These are phyloP conservation scores for Lepus timidus DNA, from an alignment of 2,113 vertebrate genomes.

Conservation along the genomic window DNA sequence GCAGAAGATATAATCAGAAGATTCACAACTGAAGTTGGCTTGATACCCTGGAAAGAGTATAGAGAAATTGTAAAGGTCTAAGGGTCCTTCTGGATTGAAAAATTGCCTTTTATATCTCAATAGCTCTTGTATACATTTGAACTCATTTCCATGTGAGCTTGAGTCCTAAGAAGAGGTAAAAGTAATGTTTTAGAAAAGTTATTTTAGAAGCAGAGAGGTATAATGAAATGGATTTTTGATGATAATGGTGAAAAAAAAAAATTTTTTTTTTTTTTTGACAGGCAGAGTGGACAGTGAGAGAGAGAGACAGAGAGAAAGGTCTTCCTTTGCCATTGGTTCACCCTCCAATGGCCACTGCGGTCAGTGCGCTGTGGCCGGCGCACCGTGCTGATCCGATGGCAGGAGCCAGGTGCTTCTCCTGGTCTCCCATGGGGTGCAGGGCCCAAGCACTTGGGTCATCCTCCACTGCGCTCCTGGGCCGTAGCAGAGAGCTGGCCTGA, in stretches of 20 bases:
- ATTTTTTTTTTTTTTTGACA: background rate
- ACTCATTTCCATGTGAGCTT: slow-evolving; percentile 1
- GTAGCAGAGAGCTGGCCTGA: too few relatives aligned
- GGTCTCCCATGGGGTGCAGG: too few relatives aligned
- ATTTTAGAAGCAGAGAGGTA: slow-evolving; percentile 46
- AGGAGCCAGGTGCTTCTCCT: too few relatives aligned
- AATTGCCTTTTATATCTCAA: background rate
- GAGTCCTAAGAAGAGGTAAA: background rate
- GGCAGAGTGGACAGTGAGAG: too few relatives aligned
- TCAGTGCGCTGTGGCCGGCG: too few relatives aligned
- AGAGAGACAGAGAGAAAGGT: too few relatives aligned
- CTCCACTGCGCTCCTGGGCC: too few relatives aligned
- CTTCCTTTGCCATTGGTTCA: too few relatives aligned
- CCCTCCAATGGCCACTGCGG: too few relatives aligned
- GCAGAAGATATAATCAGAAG: background rate
- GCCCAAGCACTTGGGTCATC: too few relatives aligned
- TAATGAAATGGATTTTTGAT: slow-evolving; percentile 43
- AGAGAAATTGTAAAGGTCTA: background rate
- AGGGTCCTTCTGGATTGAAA: background rate
- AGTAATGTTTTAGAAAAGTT: slow-evolving; percentile 43
- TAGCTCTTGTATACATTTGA: background rate
- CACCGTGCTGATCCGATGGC: too few relatives aligned
- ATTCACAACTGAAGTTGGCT: background rate
- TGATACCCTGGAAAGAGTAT: background rate
- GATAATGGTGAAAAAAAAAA: background rate